Base-by-base conservation (phyloP, 1,140 invertebrate genomes). In the Microplitis demolitor region DNA sequence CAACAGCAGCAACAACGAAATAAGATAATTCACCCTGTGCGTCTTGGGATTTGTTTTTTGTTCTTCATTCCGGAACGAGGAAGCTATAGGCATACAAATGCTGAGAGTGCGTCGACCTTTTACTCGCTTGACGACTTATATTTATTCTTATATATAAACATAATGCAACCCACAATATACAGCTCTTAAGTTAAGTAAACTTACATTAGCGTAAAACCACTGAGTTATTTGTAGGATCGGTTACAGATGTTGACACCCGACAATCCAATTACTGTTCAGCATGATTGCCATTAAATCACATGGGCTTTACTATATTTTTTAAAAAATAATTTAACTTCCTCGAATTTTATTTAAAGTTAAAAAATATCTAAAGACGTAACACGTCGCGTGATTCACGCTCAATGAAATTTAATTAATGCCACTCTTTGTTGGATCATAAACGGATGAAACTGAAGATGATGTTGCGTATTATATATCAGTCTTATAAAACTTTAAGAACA, bases 91-190 rank as follows among this genome's bases (percentile, higher is more conserved):
- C 33, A 62, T 37, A 62, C 35, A 62, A 62, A 62, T 61, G 24
- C 54, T 62, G 66, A 37, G 72, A 69, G 73, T 74, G 73, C 73
- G 69, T 74, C 69, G 73, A 74, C 73, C 73, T 66, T 71, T 67
- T 66, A 58, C 66, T 72, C 64, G 63, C 63, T 50, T 45, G 63
- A 66, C 60, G 60, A 45, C 37, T 58, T 66, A 31, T 31, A 31
- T n/a, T 14, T 45, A n/a, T 24, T 16, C 60, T n/a, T 39, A 37
- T 39, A 16, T 66, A 31, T 16, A 66, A 61, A 24, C 16, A 66
- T 45, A 66, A 37, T 5, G 50, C 63, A 66, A 14, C 13, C n/a
- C 51, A 54, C 51, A 35, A 13, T 37, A 45, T 66, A 39, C n/a
- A 16, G 8, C 62, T 66, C 13, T 24, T n/a, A n/a, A n/a, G n/a